phyloP scores from a whole-genome alignment of 2,888 invertebrate genomes.

The Brenthis ino region DNA sequence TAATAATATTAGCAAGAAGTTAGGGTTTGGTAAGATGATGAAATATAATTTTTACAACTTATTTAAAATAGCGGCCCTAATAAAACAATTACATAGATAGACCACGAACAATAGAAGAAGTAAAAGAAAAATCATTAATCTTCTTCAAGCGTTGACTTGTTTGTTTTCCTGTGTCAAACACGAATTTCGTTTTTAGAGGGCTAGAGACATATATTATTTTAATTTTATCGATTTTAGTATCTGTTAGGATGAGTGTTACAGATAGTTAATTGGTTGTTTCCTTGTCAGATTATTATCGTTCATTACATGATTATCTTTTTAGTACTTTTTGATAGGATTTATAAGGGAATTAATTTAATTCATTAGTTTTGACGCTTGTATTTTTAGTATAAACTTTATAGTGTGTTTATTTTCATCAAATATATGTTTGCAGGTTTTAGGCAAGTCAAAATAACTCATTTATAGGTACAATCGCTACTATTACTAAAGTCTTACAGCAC shows the following conservation, averaged over 20 bases:
- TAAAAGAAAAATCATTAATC: conserved; percentile 58
- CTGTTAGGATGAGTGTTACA: conserved; percentile 44
- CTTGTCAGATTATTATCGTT: conserved; percentile 24
- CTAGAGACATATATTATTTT: conserved; percentile 45
- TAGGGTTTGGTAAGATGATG: too few species aligned
- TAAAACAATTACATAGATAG: conserved; percentile 72
- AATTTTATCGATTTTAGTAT: conserved; percentile 46
- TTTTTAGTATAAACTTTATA: too few species aligned
- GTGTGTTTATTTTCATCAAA: too few species aligned
- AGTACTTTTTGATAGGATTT: not conserved
- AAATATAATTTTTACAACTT: too few species aligned
- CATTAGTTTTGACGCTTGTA: too few species aligned
- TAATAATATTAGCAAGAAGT: too few species aligned
- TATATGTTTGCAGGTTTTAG: too few species aligned
- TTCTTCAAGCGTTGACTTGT: conserved; percentile 62
- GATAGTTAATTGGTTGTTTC: conserved; percentile 44
- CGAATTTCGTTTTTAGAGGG: conserved; percentile 60
- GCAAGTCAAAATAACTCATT: too few species aligned
- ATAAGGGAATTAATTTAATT: too few species aligned
- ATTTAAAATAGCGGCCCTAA: conserved; percentile 46
- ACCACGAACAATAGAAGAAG: conserved; percentile 48
- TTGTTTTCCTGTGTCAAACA: conserved; percentile 67
- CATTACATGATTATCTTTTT: conserved; percentile 23
- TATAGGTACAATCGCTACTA: too few species aligned
- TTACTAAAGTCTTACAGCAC: too few species aligned